Evolutionary conservation across 2,113 vertebrate species (phyloP).

Genomic region (Xenopus tropicalis): UCB_Xtro_10.0 CM004443.2:50924001-50924500

Average conservation of each 20-base stretch:
- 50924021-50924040: too few species aligned
- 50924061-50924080: too few species aligned
- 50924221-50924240: slow-evolving; percentile 82
- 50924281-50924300: slow-evolving; percentile 71
- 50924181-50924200: slow-evolving; percentile 76
- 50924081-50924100: slow-evolving; percentile 44
- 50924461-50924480: slow-evolving; percentile 57
- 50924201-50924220: slow-evolving; percentile 82
- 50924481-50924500: slow-evolving; percentile 52
- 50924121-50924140: slow-evolving; percentile 88
- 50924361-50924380: slow-evolving; percentile 84
- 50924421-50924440: slow-evolving; percentile 63
- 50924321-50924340: slow-evolving; percentile 65
- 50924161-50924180: slow-evolving; percentile 71
- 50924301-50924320: slow-evolving; percentile 68
- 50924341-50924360: slow-evolving; percentile 72
- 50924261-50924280: slow-evolving; percentile 56
- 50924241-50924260: slow-evolving; percentile 83
- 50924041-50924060: too few species aligned
- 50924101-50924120: slow-evolving; percentile 81
- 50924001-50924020: too few species aligned
- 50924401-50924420: slow-evolving; percentile 64
- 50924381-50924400: slow-evolving; percentile 71
- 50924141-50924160: slow-evolving; percentile 76
- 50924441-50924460: slow-evolving; percentile 65